Percentiles rank a stretch among this genome's conserved stretches.
Conservation (phyloP, 2,797 vertebrate genomes). For the Rallus crepitans region DNA sequence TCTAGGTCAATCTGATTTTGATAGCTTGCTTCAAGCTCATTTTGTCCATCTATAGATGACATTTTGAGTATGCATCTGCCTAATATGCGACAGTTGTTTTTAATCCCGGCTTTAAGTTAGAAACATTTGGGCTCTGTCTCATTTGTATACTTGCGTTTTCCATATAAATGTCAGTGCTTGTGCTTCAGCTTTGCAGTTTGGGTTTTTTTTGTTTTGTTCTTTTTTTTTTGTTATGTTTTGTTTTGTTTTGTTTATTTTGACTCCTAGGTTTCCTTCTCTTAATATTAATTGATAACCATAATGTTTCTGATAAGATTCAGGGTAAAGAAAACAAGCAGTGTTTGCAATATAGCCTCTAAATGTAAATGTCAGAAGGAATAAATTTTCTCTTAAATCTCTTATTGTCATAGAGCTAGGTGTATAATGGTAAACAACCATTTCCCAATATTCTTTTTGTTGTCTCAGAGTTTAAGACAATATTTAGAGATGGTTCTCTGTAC, state of each 20-base stretch:
- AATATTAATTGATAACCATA: not conserved
- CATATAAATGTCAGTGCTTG: not conserved
- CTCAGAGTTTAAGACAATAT: slow-evolving; percentile 34
- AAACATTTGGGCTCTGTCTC: not conserved
- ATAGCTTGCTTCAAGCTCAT: not conserved
- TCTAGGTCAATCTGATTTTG: not conserved
- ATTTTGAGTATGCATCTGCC: fast-evolving
- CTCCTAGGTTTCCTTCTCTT: not conserved
- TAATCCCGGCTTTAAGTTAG: not conserved
- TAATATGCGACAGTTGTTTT: not conserved
- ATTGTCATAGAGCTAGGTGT: not conserved
- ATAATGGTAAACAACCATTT: slow-evolving; percentile 33
- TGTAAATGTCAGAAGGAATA: slow-evolving; percentile 7
- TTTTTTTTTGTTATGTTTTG: no score
- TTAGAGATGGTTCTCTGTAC: slow-evolving; percentile 34
- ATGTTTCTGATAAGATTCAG: not conserved
- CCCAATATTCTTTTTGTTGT: not conserved
- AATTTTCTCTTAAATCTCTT: slow-evolving; percentile 1
- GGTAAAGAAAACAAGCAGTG: not conserved
- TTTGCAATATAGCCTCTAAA: not conserved
- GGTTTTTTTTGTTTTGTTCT: not conserved
- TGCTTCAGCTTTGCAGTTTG: not conserved
- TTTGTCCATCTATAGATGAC: not conserved
- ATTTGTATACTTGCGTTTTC: not conserved
- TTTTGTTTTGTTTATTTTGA: not conserved